These are phyloP conservation scores for Elanus axillaris DNA, from an alignment of 2,113 vertebrate species.

Conservation along the genomic window DNA sequence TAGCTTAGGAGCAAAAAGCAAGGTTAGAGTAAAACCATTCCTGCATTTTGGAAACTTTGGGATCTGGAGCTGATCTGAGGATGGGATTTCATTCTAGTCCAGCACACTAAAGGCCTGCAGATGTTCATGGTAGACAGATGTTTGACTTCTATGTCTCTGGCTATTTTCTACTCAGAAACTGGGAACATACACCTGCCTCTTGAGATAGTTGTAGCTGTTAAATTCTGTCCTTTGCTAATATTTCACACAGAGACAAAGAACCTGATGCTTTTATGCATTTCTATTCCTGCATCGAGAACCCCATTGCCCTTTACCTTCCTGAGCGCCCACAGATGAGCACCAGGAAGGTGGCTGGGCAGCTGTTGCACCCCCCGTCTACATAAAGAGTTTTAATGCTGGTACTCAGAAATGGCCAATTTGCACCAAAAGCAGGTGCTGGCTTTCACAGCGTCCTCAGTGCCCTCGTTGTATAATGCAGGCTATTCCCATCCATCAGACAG, in stretches of 20 bases:
- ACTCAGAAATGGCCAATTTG: not conserved
- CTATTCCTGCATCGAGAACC: not conserved
- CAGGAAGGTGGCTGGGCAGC: not conserved
- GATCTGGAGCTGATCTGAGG: not conserved
- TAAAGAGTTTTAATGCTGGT: not conserved
- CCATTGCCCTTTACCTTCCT: not conserved
- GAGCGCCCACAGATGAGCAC: not conserved
- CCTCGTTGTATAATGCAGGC: not conserved
- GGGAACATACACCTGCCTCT: not conserved
- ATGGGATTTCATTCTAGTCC: not conserved
- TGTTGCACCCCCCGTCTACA: rapidly evolving
- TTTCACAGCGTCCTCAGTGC: not conserved
- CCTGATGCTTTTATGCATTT: not conserved
- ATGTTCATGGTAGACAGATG: not conserved
- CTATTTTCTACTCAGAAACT: not conserved
- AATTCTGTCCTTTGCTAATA: not conserved
- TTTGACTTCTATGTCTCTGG: not conserved
- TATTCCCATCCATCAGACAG: not conserved
- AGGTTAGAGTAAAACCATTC: not conserved
- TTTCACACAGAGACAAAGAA: not conserved
- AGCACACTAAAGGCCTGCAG: not conserved
- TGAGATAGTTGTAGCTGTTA: not conserved
- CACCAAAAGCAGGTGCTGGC: not conserved
- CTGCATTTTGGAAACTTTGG: not conserved
- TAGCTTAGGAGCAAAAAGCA: not conserved